Conservation (phyloP, 2,797 vertebrate genomes). For the Heteromormyrus szaboi region DNA sequence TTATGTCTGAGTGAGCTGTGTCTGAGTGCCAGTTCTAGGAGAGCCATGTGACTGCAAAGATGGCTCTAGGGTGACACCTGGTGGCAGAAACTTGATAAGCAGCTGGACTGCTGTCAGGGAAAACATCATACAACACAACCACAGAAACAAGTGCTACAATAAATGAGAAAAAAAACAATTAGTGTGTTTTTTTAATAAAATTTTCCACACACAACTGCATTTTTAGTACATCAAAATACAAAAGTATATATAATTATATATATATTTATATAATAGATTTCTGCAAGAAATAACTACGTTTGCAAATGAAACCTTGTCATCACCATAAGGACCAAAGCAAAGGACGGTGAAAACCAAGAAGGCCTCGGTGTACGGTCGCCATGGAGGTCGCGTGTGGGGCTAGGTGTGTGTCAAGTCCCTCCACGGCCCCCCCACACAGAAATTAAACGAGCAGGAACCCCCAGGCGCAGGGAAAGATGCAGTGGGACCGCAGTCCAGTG, state of each 20-base stretch:
- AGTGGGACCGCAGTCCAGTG: constrained; percentile 70
- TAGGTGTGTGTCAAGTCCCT: constrained; percentile 12
- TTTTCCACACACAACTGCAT: constrained; percentile 59
- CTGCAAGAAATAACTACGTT: constrained; percentile 62
- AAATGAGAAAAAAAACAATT: background rate
- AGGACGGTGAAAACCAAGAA: constrained; percentile 51
- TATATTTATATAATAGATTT: constrained; percentile 46
- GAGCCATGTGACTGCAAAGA: background rate
- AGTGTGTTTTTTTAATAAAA: constrained; percentile 40
- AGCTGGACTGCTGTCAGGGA: background rate
- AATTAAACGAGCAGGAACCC: constrained; percentile 46
- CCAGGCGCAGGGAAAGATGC: constrained; percentile 62
- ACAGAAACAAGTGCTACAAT: background rate
- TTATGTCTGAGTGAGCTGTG: background rate
- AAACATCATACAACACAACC: background rate
- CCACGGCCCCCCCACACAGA: constrained; percentile 16
- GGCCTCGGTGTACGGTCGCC: constrained; percentile 64
- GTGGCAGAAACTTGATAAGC: background rate
- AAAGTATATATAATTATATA: constrained; percentile 73
- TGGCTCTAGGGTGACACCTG: constrained; percentile 9
- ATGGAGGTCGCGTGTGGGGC: constrained; percentile 52
- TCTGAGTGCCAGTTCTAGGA: background rate
- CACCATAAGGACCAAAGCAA: constrained; percentile 41
- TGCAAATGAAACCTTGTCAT: constrained; percentile 56
- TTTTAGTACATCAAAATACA: constrained; percentile 76